These are phyloP conservation scores for Nemotelus nigrinus DNA, from an alignment of 2,888 invertebrate species.

Conservation along the genomic window DNA sequence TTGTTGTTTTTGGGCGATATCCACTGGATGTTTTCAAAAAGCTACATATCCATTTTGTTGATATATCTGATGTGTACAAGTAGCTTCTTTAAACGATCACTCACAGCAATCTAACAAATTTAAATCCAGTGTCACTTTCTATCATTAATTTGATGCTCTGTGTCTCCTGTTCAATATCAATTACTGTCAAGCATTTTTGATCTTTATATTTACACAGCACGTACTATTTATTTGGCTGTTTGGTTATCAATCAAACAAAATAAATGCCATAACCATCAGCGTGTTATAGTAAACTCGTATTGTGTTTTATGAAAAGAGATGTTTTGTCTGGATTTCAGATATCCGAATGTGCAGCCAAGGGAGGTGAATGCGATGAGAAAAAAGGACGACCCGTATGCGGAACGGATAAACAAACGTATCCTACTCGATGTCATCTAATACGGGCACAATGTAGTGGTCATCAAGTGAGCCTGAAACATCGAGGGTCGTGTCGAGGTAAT, in stretches of 20 bases:
- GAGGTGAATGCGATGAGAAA: slow-evolving; percentile 64
- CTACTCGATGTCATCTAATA: slow-evolving; percentile 81
- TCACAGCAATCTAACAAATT: not conserved
- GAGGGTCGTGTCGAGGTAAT: slow-evolving; percentile 79
- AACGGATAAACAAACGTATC: slow-evolving; percentile 82
- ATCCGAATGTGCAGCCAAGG: slow-evolving; percentile 64
- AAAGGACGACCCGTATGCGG: slow-evolving; percentile 64
- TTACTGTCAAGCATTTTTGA: not conserved
- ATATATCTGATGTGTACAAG: not conserved
- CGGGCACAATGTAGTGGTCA: slow-evolving; percentile 80
- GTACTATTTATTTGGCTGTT: too few species aligned
- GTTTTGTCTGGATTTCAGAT: slow-evolving; percentile 54
- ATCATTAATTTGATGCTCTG: not conserved
- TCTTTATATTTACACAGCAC: too few species aligned
- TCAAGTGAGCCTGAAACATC: slow-evolving; percentile 76
- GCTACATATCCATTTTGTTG: not conserved
- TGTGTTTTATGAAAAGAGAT: not conserved
- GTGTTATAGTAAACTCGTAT: too few species aligned
- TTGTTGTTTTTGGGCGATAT: too few species aligned
- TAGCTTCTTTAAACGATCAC: not conserved
- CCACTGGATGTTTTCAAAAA: not conserved
- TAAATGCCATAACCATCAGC: too few species aligned
- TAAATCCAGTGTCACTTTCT: not conserved
- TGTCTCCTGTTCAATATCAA: not conserved
- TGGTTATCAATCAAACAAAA: too few species aligned